Evolutionary conservation across 2,113 vertebrate species (phyloP).

Genomic region (Vicugna pacos): DNA sequence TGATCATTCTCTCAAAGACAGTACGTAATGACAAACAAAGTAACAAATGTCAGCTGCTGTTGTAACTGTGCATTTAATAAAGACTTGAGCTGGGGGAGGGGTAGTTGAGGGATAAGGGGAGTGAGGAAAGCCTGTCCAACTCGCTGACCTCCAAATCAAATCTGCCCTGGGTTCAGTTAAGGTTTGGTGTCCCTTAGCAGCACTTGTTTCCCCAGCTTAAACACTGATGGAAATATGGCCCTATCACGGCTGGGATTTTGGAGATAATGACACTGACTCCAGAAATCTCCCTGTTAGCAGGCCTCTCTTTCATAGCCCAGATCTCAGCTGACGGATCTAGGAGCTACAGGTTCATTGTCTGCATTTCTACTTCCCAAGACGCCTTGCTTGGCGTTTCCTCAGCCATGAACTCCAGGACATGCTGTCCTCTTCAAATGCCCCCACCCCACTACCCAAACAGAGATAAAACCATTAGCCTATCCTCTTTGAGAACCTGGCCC

Average conservation of each 20-base stretch:
- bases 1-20: neutral
- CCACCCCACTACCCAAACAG: neutral
- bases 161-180: neutral
- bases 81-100: neutral
- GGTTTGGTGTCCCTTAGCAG: neutral
- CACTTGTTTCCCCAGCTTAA: neutral
- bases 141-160: neutral
- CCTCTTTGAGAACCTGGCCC: neutral
- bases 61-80: neutral
- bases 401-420: neutral
- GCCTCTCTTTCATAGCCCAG: neutral
- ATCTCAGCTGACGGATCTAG: neutral
- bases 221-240: neutral
- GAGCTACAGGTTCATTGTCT: neutral
- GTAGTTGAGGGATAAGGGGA: neutral
- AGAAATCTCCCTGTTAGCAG: neutral
- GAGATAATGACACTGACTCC: too few species aligned
- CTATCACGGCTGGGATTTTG: neutral
- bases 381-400: neutral
- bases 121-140: neutral
- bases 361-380: neutral
- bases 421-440: fast-evolving
- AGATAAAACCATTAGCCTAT: neutral
- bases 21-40: neutral
- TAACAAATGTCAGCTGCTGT: neutral